These are phyloP conservation scores for Melanaphis sacchari DNA, from an alignment of 1,140 invertebrate genomes.

Conservation along the genomic window DNA sequence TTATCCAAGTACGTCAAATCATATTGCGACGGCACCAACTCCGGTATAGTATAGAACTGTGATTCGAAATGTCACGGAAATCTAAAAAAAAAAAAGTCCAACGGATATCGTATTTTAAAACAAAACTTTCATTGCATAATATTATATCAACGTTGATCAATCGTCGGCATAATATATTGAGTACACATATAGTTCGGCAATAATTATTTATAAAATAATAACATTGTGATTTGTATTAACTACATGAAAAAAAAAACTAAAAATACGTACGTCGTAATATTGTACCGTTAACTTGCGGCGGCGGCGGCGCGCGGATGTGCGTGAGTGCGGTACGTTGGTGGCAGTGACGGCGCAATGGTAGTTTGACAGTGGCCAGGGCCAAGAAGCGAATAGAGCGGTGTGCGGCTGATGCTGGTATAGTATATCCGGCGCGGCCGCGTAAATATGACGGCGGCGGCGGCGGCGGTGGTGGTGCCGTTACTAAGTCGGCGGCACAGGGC, in stretches of 20 bases:
- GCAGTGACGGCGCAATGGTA: neutral
- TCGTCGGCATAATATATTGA: neutral
- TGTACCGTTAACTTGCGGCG: neutral
- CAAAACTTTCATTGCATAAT: neutral
- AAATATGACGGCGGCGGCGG: conserved; percentile 7
- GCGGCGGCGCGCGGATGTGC: neutral
- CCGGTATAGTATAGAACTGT: neutral
- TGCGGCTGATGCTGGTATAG: neutral
- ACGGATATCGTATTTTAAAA: neutral
- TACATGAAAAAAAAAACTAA: neutral
- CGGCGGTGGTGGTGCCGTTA: conserved; percentile 5
- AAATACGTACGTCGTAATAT: neutral
- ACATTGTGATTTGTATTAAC: neutral
- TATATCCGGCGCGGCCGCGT: neutral
- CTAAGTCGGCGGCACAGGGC: conserved; percentile 52
- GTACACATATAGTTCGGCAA: neutral
- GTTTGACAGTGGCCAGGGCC: conserved; percentile 52
- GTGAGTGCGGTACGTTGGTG: neutral
- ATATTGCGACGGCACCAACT: neutral
- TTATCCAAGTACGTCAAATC: conserved; percentile 50
- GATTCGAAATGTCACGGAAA: neutral
- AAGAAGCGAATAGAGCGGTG: conserved; percentile 46
- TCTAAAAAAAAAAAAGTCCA: neutral
- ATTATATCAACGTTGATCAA: neutral
- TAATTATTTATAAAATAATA: neutral